Percentiles rank a stretch among this genome's conserved stretches.
Evolutionary conservation across 2,888 invertebrate genomes (phyloP).

Genomic region (Drosophila niveifrons): DNA sequence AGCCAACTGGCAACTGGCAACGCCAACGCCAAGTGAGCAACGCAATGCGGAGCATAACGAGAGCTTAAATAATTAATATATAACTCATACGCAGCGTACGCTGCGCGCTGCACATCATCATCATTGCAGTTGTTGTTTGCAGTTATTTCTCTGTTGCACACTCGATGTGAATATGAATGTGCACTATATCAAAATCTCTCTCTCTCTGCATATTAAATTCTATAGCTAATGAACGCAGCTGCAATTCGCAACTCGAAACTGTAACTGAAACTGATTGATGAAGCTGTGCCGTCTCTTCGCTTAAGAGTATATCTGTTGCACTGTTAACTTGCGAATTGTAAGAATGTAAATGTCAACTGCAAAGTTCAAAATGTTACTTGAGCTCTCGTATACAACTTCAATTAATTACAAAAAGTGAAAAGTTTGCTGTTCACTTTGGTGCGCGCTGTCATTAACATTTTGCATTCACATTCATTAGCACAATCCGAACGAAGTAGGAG

Average conservation of each 20-base stretch:
- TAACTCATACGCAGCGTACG: slow-evolving; percentile 77
- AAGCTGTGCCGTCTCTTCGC: slow-evolving; percentile 35
- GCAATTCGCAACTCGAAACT: not conserved
- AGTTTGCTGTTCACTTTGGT: slow-evolving; percentile 43
- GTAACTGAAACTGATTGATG: slow-evolving; percentile 75
- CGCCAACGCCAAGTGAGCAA: slow-evolving; percentile 52
- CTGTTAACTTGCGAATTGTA: slow-evolving; percentile 12
- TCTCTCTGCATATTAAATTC: slow-evolving; percentile 74
- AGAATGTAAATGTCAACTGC: slow-evolving; percentile 24
- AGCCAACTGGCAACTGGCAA: slow-evolving; percentile 21
- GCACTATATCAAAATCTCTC: slow-evolving; percentile 68
- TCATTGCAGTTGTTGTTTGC: slow-evolving; percentile 13
- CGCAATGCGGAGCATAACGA: slow-evolving; percentile 69
- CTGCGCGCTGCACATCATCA: slow-evolving; percentile 17
- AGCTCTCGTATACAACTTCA: slow-evolving; percentile 34
- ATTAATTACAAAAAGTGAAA: slow-evolving; percentile 69
- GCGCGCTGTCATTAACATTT: slow-evolving; percentile 71
- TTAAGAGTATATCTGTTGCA: slow-evolving; percentile 16
- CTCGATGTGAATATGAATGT: slow-evolving; percentile 1
- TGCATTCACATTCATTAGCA: slow-evolving; percentile 75
- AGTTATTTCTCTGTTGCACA: not conserved
- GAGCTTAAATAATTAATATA: slow-evolving; percentile 79
- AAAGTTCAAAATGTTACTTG: slow-evolving; percentile 31
- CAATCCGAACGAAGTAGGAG: slow-evolving; percentile 11
- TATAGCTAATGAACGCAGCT: slow-evolving; percentile 60